Evolutionary conservation across 23 tunicate species (phyloP).

Genomic region (Ciona savignyi): DNA sequence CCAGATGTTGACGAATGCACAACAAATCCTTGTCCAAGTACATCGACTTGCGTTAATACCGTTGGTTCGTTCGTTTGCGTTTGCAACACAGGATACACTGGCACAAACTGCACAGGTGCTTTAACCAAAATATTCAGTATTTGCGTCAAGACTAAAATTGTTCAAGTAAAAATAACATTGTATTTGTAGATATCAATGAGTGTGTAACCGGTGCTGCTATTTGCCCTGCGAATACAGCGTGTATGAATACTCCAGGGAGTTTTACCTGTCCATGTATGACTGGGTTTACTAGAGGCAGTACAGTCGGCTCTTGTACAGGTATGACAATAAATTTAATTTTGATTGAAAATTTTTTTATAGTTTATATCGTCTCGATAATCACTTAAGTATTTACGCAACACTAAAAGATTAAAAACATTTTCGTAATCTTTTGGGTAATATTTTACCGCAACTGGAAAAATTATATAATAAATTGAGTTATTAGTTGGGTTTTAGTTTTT

Average conservation of each 20-base stretch:
- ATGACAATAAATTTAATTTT: no score
- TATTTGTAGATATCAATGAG: neutral
- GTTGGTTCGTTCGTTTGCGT: neutral
- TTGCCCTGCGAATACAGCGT: neutral
- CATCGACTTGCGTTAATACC: neutral
- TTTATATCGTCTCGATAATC: no score
- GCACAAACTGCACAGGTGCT: neutral
- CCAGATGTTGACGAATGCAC: neutral
- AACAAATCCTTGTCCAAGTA: neutral
- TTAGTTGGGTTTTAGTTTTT: no score
- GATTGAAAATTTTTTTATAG: no score
- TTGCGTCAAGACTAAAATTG: no score
- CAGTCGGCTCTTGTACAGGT: no score
- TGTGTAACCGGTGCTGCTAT: neutral
- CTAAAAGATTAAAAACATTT: no score
- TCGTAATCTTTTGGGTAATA: no score
- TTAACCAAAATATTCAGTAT: no score
- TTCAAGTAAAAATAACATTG: neutral
- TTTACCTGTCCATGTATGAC: neutral
- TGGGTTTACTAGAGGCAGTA: neutral
- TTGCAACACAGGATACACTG: neutral
- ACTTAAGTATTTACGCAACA: no score
- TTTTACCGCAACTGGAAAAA: no score
- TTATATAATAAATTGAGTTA: no score
- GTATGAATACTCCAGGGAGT: neutral